These are phyloP conservation scores for Cyphotilapia sp. DNA, from an alignment of 2,113 vertebrate species.

Conservation along the genomic window DNA sequence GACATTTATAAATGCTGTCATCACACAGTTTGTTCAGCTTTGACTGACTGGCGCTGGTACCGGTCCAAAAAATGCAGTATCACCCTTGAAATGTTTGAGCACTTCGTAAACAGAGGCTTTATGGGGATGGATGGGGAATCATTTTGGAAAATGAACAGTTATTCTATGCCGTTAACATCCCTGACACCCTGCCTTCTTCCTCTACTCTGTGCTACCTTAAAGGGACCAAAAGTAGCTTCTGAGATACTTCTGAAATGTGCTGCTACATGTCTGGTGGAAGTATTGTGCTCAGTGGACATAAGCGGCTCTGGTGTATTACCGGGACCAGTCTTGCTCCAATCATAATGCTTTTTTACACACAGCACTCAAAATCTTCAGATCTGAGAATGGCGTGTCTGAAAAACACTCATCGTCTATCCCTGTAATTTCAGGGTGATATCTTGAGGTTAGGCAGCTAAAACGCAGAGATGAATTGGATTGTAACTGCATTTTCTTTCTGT, in stretches of 20 bases:
- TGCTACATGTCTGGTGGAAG: not conserved
- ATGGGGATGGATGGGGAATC: not conserved
- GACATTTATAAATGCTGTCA: fast-evolving
- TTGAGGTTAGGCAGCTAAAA: not conserved
- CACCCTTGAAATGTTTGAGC: not conserved
- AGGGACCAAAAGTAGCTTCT: not conserved
- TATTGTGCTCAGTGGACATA: not conserved
- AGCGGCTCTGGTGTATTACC: fast-evolving
- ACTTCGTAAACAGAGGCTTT: fast-evolving
- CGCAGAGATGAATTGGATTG: fast-evolving
- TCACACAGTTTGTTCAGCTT: not conserved
- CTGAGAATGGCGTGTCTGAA: not conserved
- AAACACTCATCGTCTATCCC: not conserved
- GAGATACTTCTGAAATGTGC: not conserved
- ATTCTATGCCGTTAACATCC: not conserved
- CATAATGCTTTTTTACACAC: not conserved
- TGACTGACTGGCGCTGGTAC: not conserved
- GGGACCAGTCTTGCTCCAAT: not conserved
- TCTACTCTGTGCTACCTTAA: not conserved
- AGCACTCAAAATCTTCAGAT: not conserved
- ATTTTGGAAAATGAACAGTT: fast-evolving
- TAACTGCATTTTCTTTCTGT: not conserved
- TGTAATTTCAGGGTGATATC: not conserved
- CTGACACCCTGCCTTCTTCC: not conserved
- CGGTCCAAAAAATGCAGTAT: not conserved